Conservation (phyloP, 2,888 invertebrate species). For the Andrena camellia region DNA sequence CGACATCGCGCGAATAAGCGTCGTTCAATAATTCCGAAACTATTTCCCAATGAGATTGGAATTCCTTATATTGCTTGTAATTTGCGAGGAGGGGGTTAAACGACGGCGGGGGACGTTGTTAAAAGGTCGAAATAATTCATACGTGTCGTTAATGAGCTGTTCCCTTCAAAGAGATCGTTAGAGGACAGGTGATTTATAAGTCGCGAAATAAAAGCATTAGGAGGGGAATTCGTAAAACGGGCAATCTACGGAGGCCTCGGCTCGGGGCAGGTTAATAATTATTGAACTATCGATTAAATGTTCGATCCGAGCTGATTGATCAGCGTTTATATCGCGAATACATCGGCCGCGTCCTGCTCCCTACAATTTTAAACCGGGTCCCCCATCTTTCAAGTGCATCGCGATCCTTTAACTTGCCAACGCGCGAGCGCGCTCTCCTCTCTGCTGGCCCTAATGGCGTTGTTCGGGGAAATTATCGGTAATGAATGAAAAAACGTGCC, state of each 20-base stretch:
- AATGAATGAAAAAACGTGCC: slow-evolving; percentile 50
- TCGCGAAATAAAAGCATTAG: slow-evolving; percentile 60
- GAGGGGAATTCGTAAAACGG: slow-evolving; percentile 67
- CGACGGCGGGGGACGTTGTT: slow-evolving; percentile 11
- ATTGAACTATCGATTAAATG: slow-evolving; percentile 79
- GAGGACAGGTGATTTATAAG: slow-evolving; percentile 66
- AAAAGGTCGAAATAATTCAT: slow-evolving; percentile 52
- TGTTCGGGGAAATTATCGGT: slow-evolving; percentile 54
- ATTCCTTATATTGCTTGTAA: neutral
- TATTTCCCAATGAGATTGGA: neutral
- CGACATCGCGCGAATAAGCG: no score
- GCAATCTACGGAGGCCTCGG: slow-evolving; percentile 54
- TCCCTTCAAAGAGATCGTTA: slow-evolving; percentile 62
- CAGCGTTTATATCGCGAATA: slow-evolving; percentile 74
- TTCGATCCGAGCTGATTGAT: slow-evolving; percentile 76
- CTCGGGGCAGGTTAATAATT: slow-evolving; percentile 76
- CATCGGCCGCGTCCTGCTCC: slow-evolving; percentile 72
- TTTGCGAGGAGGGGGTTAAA: neutral
- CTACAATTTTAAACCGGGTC: slow-evolving; percentile 74
- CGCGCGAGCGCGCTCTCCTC: slow-evolving; percentile 23
- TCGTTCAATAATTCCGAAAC: neutral
- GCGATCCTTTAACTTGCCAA: slow-evolving; percentile 58
- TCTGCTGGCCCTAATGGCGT: slow-evolving; percentile 56
- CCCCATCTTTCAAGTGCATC: slow-evolving; percentile 66
- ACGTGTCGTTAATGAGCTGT: slow-evolving; percentile 58